Conservation (phyloP, 2,888 invertebrate genomes). For the Serripes groenlandicus region DNA sequence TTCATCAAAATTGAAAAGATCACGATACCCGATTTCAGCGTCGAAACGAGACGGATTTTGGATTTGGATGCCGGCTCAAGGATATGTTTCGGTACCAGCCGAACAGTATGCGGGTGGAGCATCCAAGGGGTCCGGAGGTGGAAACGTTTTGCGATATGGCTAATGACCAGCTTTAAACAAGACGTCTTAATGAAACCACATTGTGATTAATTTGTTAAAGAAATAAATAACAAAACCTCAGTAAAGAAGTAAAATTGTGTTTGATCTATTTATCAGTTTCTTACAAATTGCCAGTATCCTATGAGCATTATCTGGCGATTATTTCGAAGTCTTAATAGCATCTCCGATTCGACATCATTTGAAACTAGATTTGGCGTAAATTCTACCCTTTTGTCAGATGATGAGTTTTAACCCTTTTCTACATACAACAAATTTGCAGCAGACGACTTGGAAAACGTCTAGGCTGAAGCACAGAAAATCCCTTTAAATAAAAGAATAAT, state of each 20-base stretch:
- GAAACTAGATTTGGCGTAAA: neutral
- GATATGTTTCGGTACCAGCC: slow-evolving; percentile 82
- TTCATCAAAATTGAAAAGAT: slow-evolving; percentile 66
- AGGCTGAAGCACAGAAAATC: too few relatives aligned
- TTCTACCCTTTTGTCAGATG: neutral
- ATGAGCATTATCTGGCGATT: too few relatives aligned
- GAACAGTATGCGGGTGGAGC: slow-evolving; percentile 68
- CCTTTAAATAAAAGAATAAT: too few relatives aligned
- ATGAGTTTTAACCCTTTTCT: neutral
- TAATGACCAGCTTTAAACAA: slow-evolving; percentile 30
- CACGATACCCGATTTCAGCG: slow-evolving; percentile 54
- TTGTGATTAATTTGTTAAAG: neutral
- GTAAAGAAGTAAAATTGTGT: too few relatives aligned
- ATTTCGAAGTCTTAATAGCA: too few relatives aligned
- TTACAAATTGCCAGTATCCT: too few relatives aligned
- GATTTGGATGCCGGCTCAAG: slow-evolving; percentile 86
- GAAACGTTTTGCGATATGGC: slow-evolving; percentile 81
- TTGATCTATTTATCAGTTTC: too few relatives aligned
- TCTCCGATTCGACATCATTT: too few relatives aligned
- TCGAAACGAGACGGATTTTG: slow-evolving; percentile 76
- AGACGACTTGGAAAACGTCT: too few relatives aligned
- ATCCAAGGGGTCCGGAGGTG: slow-evolving; percentile 49
- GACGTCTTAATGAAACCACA: neutral
- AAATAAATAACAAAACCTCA: too few relatives aligned
- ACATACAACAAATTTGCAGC: too few relatives aligned